These are phyloP conservation scores for Camelus bactrianus DNA, from an alignment of 2,113 vertebrate genomes.

Conservation along the genomic window DNA sequence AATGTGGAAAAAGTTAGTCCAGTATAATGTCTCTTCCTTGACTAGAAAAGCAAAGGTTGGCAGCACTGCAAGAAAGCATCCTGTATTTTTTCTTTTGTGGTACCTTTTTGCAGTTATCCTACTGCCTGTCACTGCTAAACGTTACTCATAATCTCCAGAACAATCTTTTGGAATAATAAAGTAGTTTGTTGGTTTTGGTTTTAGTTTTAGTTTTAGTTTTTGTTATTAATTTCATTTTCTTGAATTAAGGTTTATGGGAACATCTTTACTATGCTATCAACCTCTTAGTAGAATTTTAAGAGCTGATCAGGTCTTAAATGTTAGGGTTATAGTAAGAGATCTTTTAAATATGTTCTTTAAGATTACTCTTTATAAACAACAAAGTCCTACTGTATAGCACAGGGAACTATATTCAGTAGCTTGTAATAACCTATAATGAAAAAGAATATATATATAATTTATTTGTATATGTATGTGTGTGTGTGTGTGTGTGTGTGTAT, in stretches of 20 bases:
- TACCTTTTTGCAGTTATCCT: not conserved
- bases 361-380: not conserved
- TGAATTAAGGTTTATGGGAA: conserved; percentile 9
- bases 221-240: conserved; percentile 4
- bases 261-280: conserved; percentile 7
- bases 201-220: not conserved
- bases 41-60: conserved; percentile 16
- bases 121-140: conserved; percentile 5
- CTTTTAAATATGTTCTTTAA: not conserved
- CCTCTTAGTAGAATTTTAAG: conserved; percentile 31
- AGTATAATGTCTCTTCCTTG: not conserved
- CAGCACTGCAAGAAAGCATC: not conserved
- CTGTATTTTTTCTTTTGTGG: conserved; percentile 5
- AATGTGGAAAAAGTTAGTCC: not conserved
- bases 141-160: not conserved
- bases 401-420: no score
- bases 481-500: no score
- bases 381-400: no score
- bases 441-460: no score
- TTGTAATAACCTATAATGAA: no score
- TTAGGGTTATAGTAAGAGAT: conserved; percentile 13
- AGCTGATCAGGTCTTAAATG: conserved; percentile 26
- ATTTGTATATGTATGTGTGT: no score
- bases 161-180: conserved; percentile 44
- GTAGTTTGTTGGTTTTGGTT: not conserved